phyloP scores from a whole-genome alignment of 2,888 invertebrate species.

The Mimas tiliae region DNA sequence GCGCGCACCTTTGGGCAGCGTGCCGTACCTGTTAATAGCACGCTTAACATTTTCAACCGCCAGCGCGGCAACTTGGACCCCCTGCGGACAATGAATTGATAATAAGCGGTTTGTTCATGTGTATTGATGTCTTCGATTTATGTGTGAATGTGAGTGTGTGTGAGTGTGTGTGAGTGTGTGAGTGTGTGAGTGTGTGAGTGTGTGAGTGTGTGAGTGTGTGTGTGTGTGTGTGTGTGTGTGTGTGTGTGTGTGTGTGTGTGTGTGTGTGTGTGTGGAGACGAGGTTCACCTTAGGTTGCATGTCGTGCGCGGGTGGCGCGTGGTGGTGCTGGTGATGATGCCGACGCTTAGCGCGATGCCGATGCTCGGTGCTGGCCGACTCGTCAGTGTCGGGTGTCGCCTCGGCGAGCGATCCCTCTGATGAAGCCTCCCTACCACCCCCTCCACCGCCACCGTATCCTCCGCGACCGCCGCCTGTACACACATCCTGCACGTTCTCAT shows the following conservation, averaged over 20 bases:
- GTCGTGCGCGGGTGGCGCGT: slow-evolving; percentile 64
- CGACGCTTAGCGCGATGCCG: slow-evolving; percentile 76
- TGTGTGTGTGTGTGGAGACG: neutral
- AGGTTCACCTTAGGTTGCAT: slow-evolving; percentile 60
- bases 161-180: neutral
- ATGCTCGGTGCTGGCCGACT: slow-evolving; percentile 81
- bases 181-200: neutral
- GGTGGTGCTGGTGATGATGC: slow-evolving; percentile 75
- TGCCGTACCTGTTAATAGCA: slow-evolving; percentile 97
- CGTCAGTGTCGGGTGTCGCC: slow-evolving; percentile 90
- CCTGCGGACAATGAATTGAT: slow-evolving; percentile 50
- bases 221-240: neutral
- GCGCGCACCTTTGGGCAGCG: slow-evolving; percentile 97
- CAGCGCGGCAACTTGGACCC: slow-evolving; percentile 94
- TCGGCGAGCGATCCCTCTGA: slow-evolving; percentile 90
- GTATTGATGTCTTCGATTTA: no score
- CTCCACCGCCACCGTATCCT: slow-evolving; percentile 37
- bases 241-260: neutral
- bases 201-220: no score
- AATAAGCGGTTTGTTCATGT: neutral
- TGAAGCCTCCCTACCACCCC: slow-evolving; percentile 78
- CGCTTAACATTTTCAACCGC: slow-evolving; percentile 98
- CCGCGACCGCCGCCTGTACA: slow-evolving; percentile 45
- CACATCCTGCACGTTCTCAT: neutral
- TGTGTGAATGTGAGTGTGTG: no score